Percentiles rank a stretch among this genome's conserved stretches.
These are phyloP conservation scores for Microtus richardsoni DNA, from an alignment of 2,113 vertebrate genomes.

Conservation along the genomic window DNA sequence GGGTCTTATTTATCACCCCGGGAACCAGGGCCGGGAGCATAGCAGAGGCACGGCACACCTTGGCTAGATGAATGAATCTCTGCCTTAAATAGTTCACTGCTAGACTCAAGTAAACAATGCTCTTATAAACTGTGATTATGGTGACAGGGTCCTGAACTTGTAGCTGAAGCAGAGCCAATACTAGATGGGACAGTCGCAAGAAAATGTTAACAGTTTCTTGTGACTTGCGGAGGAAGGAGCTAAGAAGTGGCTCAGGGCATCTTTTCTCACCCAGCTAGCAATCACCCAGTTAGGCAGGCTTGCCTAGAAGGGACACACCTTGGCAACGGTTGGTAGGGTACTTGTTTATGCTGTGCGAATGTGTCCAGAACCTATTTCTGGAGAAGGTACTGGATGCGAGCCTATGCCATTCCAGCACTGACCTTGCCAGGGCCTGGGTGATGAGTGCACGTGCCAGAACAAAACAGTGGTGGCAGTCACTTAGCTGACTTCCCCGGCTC, in stretches of 20 bases:
- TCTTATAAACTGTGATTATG: background rate
- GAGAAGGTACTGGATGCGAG: constrained; percentile 42
- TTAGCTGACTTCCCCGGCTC: constrained; percentile 24
- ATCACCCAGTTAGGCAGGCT: background rate
- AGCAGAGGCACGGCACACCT: background rate
- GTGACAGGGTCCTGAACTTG: background rate
- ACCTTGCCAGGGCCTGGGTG: background rate
- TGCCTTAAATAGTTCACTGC: constrained; percentile 15
- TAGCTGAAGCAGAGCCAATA: background rate
- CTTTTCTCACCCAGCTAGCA: background rate
- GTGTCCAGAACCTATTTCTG: constrained; percentile 65
- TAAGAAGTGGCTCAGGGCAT: background rate
- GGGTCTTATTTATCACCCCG: background rate
- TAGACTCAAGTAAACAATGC: background rate
- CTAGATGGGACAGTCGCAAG: background rate
- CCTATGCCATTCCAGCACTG: constrained; percentile 33
- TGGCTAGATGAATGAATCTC: constrained; percentile 3
- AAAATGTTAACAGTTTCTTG: background rate
- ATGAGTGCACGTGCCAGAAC: background rate
- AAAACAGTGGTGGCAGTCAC: background rate
- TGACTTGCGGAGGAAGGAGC: background rate
- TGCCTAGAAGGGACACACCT: background rate
- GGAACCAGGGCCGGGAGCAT: background rate
- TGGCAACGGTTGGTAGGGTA: background rate
- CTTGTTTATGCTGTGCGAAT: constrained; percentile 50